Evolutionary conservation across 92 coral and sea anemone genomes (phyloP).

Genomic region (Porites rus): DNA sequence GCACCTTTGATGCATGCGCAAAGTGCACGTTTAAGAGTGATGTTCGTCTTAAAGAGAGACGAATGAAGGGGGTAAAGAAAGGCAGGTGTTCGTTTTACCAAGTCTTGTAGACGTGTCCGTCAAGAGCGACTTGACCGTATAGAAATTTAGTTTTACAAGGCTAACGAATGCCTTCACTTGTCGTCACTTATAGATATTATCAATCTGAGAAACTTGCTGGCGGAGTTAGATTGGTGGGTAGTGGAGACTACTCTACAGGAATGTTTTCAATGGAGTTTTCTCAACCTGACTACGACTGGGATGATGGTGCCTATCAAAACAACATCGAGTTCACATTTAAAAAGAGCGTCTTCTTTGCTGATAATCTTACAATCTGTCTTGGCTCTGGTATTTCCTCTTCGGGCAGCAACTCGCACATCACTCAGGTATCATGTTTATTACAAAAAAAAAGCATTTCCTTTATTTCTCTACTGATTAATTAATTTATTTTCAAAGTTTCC

Average conservation of each 20-base stretch:
- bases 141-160: no score
- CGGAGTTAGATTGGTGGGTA: conserved; percentile 50
- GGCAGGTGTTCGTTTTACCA: no score
- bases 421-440: conserved; percentile 4
- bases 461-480: no score
- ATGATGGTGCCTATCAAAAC: neutral
- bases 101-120: no score
- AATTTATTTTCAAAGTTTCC: no score
- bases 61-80: no score
- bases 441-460: no score
- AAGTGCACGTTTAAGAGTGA: no score
- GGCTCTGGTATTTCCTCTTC: conserved; percentile 37
- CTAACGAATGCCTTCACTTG: no score
- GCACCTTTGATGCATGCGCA: no score
- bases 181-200: conserved; percentile 25
- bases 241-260: conserved; percentile 46
- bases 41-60: no score
- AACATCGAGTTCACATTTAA: conserved; percentile 35
- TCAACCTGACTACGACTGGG: conserved; percentile 48
- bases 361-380: conserved; percentile 31
- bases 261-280: conserved; percentile 67
- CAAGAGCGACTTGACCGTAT: no score
- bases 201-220: conserved; percentile 71
- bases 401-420: conserved; percentile 10
- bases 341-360: conserved; percentile 54